These are phyloP conservation scores for Amphilophus citrinellus DNA, from an alignment of 2,113 vertebrate genomes.

Conservation along the genomic window DNA sequence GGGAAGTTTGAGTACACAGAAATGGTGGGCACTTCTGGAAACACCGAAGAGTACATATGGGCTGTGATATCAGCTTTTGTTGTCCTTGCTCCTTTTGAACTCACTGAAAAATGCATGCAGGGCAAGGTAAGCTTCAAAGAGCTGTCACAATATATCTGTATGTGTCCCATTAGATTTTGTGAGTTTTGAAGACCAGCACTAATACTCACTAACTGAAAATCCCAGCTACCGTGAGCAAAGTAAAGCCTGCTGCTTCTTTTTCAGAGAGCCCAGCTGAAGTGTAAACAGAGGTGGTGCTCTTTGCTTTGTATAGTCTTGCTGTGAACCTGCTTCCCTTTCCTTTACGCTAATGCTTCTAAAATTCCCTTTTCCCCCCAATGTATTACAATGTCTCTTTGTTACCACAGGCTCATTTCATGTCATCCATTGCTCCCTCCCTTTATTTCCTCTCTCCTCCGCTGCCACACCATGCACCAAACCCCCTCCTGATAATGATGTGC, in stretches of 20 bases:
- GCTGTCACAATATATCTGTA: conserved; percentile 38
- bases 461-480: conserved; percentile 51
- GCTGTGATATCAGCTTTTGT: conserved; percentile 57
- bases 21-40: conserved; percentile 33
- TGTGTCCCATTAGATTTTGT: conserved; percentile 44
- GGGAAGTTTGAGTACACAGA: conserved; percentile 23
- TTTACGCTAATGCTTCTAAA: conserved; percentile 35
- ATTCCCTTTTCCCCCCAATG: neutral
- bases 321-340: conserved; percentile 24
- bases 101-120: conserved; percentile 54
- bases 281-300: conserved; percentile 38
- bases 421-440: conserved; percentile 49
- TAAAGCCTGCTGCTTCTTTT: conserved; percentile 26
- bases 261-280: conserved; percentile 24
- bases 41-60: conserved; percentile 22
- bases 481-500: conserved; percentile 78
- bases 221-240: conserved; percentile 17
- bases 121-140: conserved; percentile 58
- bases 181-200: conserved; percentile 35
- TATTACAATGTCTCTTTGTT: conserved; percentile 39
- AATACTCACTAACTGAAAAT: conserved; percentile 44
- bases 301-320: conserved; percentile 19
- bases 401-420: conserved; percentile 53
- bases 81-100: conserved; percentile 67
- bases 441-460: conserved; percentile 43